These are phyloP conservation scores for Vidua macroura DNA, from an alignment of 2,113 vertebrate genomes.

Conservation along the genomic window DNA sequence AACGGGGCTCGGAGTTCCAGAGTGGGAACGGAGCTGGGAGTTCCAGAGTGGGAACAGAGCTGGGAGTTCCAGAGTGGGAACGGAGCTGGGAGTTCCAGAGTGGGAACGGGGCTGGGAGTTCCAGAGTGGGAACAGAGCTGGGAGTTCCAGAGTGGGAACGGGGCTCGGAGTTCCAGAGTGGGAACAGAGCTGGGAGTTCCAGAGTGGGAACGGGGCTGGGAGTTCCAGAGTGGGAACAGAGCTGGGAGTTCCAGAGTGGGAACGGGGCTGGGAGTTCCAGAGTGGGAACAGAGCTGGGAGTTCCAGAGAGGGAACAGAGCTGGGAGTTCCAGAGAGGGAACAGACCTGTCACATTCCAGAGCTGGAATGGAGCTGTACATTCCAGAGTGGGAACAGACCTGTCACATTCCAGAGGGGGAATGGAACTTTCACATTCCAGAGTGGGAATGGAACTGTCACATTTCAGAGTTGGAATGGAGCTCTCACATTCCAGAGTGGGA, in stretches of 20 bases:
- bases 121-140: background rate
- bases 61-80: background rate
- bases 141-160: background rate
- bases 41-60: background rate
- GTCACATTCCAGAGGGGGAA: fast-evolving
- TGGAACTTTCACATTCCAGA: background rate
- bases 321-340: background rate
- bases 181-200: background rate
- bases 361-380: fast-evolving
- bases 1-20: background rate
- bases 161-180: no score
- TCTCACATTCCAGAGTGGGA: background rate
- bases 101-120: background rate
- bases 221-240: background rate
- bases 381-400: background rate
- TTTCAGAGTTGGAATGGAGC: background rate
- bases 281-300: background rate
- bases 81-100: background rate
- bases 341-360: background rate
- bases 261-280: background rate
- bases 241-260: background rate
- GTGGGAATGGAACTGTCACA: background rate
- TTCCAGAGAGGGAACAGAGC: no score
- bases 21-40: fast-evolving
- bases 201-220: background rate